Conservation (phyloP, 2,888 invertebrate species). For the Griposia aprilina region DNA sequence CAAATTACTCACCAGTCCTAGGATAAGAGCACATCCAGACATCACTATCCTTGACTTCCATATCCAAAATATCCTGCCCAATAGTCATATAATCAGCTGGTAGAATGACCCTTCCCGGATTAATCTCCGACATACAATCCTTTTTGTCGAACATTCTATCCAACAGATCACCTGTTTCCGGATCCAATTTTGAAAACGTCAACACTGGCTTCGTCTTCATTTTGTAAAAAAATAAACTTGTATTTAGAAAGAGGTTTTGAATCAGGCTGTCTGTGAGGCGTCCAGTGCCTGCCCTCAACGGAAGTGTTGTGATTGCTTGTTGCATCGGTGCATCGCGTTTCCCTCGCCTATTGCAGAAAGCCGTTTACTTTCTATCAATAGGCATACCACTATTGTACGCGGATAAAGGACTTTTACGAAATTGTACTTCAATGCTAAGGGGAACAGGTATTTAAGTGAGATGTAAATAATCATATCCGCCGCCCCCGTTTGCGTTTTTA, state of each 20-base stretch:
- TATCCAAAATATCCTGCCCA: conserved; percentile 93
- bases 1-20: conserved; percentile 93
- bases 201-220: conserved; percentile 85
- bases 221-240: conserved; percentile 48
- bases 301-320: conserved; percentile 80
- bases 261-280: conserved; percentile 45
- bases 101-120: conserved; percentile 93
- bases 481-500: no score
- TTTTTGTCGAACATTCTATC: conserved; percentile 93
- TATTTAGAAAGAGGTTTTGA: conserved; percentile 43
- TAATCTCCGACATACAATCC: conserved; percentile 93
- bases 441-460: not conserved
- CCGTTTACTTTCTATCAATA: conserved; percentile 76
- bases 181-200: conserved; percentile 91
- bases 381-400: conserved; percentile 57
- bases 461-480: no score
- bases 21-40: conserved; percentile 97
- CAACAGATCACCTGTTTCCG: conserved; percentile 90
- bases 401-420: conserved; percentile 32
- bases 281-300: conserved; percentile 64
- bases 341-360: conserved; percentile 76
- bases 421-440: conserved; percentile 21
- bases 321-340: conserved; percentile 70
- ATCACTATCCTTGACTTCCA: conserved; percentile 94
- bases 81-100: conserved; percentile 93